These are phyloP conservation scores for Dione juno DNA, from an alignment of 2,888 invertebrate genomes.

Conservation along the genomic window DNA sequence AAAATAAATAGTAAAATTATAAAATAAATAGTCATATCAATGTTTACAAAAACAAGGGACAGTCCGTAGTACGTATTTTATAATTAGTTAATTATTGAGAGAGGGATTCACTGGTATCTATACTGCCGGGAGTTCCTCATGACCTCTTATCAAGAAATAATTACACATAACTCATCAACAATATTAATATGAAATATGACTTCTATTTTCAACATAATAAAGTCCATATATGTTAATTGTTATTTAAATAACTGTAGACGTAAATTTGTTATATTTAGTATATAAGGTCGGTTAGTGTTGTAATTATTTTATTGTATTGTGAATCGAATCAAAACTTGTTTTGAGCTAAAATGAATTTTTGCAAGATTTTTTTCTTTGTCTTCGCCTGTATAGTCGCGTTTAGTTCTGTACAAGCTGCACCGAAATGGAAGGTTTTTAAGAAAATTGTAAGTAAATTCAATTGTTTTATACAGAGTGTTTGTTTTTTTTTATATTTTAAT, in stretches of 20 bases:
- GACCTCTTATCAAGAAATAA: slow-evolving; percentile 17
- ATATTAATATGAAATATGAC: background rate
- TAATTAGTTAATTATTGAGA: background rate
- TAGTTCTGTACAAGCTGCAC: slow-evolving; percentile 47
- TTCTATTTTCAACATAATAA: background rate
- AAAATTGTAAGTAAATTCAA: slow-evolving; percentile 51
- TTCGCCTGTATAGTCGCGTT: slow-evolving; percentile 49
- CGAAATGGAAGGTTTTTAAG: slow-evolving; percentile 53
- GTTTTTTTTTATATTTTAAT: background rate
- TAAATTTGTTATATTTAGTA: slow-evolving; percentile 15
- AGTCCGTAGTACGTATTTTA: background rate
- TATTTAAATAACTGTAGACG: background rate
- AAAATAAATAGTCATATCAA: background rate
- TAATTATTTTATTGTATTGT: background rate
- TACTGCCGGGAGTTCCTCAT: background rate
- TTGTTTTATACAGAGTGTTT: background rate
- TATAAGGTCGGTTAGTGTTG: background rate
- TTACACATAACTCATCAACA: background rate
- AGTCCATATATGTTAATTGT: background rate
- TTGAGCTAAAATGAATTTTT: slow-evolving; percentile 56
- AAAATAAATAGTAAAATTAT: no score
- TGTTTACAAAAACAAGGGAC: background rate
- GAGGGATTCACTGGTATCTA: slow-evolving; percentile 21
- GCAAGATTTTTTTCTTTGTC: slow-evolving; percentile 49
- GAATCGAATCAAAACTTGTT: background rate